Percentiles rank a stretch among this genome's conserved stretches.
Conservation (phyloP, 2,113 vertebrate species). For the Pica pica region DNA sequence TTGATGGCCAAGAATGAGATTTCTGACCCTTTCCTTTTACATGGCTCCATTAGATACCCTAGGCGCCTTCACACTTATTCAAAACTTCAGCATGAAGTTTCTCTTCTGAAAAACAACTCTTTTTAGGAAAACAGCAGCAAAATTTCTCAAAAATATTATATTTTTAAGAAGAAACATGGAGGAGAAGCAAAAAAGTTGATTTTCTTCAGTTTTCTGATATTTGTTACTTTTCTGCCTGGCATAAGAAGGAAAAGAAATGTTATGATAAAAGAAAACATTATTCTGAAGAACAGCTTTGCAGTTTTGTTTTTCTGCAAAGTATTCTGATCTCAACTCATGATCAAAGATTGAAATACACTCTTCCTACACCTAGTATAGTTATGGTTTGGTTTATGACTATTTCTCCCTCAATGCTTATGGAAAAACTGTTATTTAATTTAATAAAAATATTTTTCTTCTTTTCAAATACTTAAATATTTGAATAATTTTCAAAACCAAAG, state of each 20-base stretch:
- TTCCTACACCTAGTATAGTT: accelerated
- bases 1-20: neutral
- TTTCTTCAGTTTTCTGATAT: neutral
- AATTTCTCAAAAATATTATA: neutral
- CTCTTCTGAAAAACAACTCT: neutral
- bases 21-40: neutral
- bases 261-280: neutral
- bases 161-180: neutral
- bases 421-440: neutral
- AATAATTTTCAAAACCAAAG: neutral
- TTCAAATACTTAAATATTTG: neutral
- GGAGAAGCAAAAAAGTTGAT: neutral
- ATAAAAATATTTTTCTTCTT: neutral
- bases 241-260: neutral
- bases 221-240: neutral
- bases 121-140: neutral
- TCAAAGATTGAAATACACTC: neutral
- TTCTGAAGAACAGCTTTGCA: neutral
- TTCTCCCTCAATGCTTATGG: accelerated
- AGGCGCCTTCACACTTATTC: neutral
- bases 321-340: neutral
- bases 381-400: neutral
- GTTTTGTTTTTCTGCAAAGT: neutral
- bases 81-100: neutral
- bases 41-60: accelerated